Base-by-base conservation (phyloP, 2,888 invertebrate species). In the Chrysina gloriosa region DNA sequence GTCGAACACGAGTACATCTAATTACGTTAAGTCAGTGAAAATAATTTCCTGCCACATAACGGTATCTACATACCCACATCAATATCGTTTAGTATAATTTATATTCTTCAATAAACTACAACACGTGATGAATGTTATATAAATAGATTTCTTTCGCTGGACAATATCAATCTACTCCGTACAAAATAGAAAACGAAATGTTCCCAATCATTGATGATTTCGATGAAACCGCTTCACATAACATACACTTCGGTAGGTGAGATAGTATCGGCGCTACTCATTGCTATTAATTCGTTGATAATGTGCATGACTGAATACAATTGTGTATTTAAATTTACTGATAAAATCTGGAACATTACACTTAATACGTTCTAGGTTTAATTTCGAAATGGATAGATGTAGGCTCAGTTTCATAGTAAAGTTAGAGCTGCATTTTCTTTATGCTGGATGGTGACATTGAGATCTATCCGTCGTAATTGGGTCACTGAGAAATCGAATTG, bases 21-120 rank as follows among this genome's bases (percentile, higher is more conserved):
- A 25, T 42, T 25, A 42, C 58, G 58, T 61, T 61, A 61, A 45
- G 58, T 27, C 58, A 61, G 45, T 61, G 58, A 45, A 61, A 61
- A 61, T 61, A 27, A 61, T 42, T 61, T 61, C 27, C n/a, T 23
- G 25, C 27, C 3, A 61, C 42, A 42, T 61, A 61, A 61, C 42
- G 9, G 11, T 42, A 61, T 61, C 39, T 39, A 27, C 58, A 61
- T 42, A 61, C 42, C 39, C 23, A 27, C 58, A 61, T 27, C 27
- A 27, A 56, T 56, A 56, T 56, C 36, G 21, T 19, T 36, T 34
- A 34, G 11, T 3, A 31, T 54, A 54, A 54, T n/a, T 19, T 54
- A 31, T 54, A 54, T 34, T 54, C 36, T 25, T 48, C 25, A 1
- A 21, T 25, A n/a, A 25, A 50, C 48, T 50, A 50, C 23, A 27